Evolutionary conservation across 1,140 invertebrate genomes (phyloP), one percentile per base, ranked within the genome.

Genomic region (Ptiloglossa arizonensis): DNA sequence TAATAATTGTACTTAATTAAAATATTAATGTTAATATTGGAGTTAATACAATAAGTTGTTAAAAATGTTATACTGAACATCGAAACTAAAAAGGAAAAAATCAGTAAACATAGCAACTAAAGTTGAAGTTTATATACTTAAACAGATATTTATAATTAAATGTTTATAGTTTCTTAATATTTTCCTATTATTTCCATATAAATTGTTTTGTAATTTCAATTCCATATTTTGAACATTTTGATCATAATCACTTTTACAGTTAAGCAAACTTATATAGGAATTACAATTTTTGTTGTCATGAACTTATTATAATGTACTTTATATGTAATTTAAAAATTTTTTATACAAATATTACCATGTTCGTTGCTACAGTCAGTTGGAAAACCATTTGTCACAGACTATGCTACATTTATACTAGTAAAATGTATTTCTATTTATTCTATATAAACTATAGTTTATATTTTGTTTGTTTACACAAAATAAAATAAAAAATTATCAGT

Each of bases 1-100:
- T 68, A 67, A 15, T 59, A 27, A 48, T 57, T 59, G 67, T 77
- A 77, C 56, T 77, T 77, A 77, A 77, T 70, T 77, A 77, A 62
- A 22, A 8, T 15, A 13, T 77, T 50, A 70, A 38, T 11, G 38
- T 60, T 60, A 27, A 5, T 57, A 67, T 56, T 3, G 13, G 24
- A 66, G 1, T 67, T 35, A 27, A 13, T 46, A 63, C 22, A 38
- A 63, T 32, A 4, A 41, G n/a, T 22, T 22, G n/a, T 60, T 56
- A 60, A 38, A 46, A 75, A 44, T 46, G 44, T 46, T 66, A 41
- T 44, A 56, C 11, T 5, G 17, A 44, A 32, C 15, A 13, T 17
- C 32, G 44, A 4, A 17, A 46, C 46, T 50, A 72, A 29, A 59
- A 32, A 2, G 38, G 11, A 29, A 59, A 32, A 2, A 32, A 5